A percentile compares a stretch with the other conserved stretches of the same genome.
Evolutionary conservation across 2,888 invertebrate species (phyloP).

Genomic region (Tupiocoris notatus): DNA sequence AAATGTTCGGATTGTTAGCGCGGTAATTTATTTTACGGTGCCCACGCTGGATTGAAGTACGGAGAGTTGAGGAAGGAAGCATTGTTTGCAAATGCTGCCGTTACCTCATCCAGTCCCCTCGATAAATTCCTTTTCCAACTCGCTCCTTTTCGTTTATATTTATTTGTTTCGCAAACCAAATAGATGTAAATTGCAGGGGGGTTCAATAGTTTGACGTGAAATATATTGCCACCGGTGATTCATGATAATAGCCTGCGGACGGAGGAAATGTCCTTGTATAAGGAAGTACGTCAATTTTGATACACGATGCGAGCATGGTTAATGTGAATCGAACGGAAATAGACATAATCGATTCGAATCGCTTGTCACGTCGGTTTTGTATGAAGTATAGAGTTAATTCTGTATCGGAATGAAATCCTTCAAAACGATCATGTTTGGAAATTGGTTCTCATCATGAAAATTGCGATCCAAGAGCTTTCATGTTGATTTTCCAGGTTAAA

Average conservation of each 20-base stretch:
- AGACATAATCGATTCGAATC: too few relatives aligned
- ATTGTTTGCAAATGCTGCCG: constrained; percentile 28
- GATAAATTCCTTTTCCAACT: constrained; percentile 20
- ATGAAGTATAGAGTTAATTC: too few relatives aligned
- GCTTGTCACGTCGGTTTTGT: too few relatives aligned
- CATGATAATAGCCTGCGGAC: neutral
- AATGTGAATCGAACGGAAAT: neutral
- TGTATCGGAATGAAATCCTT: too few relatives aligned
- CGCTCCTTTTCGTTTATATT: constrained; percentile 7
- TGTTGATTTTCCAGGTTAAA: too few relatives aligned
- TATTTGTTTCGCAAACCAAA: constrained; percentile 7
- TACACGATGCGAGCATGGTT: neutral
- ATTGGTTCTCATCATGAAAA: too few relatives aligned
- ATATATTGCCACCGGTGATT: neutral
- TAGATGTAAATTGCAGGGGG: neutral
- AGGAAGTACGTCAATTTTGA: neutral
- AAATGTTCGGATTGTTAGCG: neutral
- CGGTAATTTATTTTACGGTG: neutral
- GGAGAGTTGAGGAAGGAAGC: neutral
- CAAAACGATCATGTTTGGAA: too few relatives aligned
- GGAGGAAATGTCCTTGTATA: neutral
- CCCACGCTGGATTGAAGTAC: too few relatives aligned
- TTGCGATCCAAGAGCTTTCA: too few relatives aligned
- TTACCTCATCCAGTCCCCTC: constrained; percentile 23
- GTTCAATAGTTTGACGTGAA: neutral